These are phyloP conservation scores for Callocephalon fimbriatum DNA, from an alignment of 2,113 vertebrate genomes.

Conservation along the genomic window DNA sequence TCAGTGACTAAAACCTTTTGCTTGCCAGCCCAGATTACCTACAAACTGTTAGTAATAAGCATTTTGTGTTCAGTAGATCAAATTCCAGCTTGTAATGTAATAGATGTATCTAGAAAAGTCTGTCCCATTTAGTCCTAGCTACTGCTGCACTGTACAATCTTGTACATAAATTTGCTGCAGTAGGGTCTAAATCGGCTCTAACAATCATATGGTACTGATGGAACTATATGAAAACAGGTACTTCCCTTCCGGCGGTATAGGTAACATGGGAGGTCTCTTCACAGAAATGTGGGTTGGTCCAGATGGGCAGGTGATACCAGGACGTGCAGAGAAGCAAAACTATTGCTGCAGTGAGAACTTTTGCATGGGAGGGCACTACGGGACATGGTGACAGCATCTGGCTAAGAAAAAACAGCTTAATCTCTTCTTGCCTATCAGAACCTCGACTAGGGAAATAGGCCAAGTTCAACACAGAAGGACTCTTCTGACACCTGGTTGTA, in stretches of 20 bases:
- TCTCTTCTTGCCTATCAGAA: not conserved
- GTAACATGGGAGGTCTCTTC: rapidly evolving
- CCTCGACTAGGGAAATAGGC: not conserved
- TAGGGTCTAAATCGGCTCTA: not conserved
- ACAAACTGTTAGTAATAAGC: not conserved
- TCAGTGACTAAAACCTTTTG: not conserved
- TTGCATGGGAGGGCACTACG: not conserved
- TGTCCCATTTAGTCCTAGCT: not conserved
- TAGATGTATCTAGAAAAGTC: not conserved
- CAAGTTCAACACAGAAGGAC: not conserved
- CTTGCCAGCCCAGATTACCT: not conserved
- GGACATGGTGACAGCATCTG: not conserved
- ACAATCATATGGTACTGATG: not conserved
- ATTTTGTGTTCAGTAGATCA: not conserved
- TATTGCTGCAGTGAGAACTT: not conserved
- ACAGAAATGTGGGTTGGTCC: not conserved
- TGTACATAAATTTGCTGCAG: not conserved
- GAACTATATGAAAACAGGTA: not conserved
- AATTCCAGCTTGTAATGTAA: not conserved
- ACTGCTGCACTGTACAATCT: not conserved
- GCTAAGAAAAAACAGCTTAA: not conserved
- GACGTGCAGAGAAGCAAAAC: not conserved
- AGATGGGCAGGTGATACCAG: not conserved
- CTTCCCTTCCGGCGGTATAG: not conserved
- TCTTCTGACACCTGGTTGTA: not conserved